A percentile compares a stretch with the other conserved stretches of the same genome.
Evolutionary conservation across 2,797 vertebrate genomes (phyloP).

Genomic region (Tinamus major): DNA sequence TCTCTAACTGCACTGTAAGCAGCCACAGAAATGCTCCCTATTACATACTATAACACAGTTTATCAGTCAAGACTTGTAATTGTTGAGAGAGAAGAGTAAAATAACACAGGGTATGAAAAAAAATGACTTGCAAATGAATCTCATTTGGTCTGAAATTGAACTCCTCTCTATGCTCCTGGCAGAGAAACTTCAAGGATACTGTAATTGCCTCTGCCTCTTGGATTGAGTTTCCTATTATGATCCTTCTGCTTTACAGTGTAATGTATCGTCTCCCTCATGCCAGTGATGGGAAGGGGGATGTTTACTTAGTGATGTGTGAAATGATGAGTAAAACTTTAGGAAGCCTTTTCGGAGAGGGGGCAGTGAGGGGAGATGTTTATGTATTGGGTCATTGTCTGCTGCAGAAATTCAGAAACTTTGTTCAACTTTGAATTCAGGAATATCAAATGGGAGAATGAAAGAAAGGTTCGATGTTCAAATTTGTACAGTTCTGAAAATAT

Average conservation of each 20-base stretch:
- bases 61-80: slow-evolving; percentile 59
- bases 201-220: slow-evolving; percentile 15
- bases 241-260: not conserved
- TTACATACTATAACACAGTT: slow-evolving; percentile 59
- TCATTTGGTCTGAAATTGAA: slow-evolving; percentile 59
- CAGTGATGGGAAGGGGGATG: not conserved
- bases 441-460: not conserved
- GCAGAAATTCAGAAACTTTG: slow-evolving; percentile 17
- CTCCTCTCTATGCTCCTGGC: slow-evolving; percentile 24
- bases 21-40: slow-evolving; percentile 38
- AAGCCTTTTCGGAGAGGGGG: not conserved
- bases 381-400: not conserved
- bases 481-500: slow-evolving; percentile 21
- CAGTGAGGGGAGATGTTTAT: not conserved
- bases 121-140: slow-evolving; percentile 64
- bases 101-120: slow-evolving; percentile 67
- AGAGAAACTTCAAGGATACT: slow-evolving; percentile 50
- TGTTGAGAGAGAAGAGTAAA: slow-evolving; percentile 52
- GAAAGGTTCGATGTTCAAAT: not conserved
- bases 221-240: slow-evolving; percentile 11
- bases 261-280: slow-evolving; percentile 1
- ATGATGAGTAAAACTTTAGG: slow-evolving; percentile 29
- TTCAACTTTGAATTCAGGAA: slow-evolving; percentile 9
- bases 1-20: slow-evolving; percentile 29
- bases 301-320: slow-evolving; percentile 43